These are phyloP conservation scores for Melanotaenia trifasciata DNA, from an alignment of 2,797 vertebrate genomes.

Conservation along the genomic window DNA sequence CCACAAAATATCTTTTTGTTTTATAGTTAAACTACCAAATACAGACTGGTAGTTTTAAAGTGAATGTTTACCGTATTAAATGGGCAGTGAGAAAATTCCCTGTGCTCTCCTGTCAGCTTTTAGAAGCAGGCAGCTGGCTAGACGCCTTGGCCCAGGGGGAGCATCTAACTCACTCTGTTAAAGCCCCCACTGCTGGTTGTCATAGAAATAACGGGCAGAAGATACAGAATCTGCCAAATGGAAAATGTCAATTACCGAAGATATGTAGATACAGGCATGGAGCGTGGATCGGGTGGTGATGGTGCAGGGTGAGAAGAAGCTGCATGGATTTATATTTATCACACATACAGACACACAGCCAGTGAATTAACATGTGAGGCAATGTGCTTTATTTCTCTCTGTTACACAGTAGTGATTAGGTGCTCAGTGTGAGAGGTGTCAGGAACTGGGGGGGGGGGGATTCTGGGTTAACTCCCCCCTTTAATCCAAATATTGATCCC, in stretches of 20 bases:
- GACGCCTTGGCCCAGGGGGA: constrained; percentile 82
- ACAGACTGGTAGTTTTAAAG: constrained; percentile 39
- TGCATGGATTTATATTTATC: constrained; percentile 26
- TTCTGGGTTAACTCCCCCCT: constrained; percentile 56
- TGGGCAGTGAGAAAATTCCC: constrained; percentile 43
- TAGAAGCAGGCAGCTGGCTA: constrained; percentile 40
- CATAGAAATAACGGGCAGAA: constrained; percentile 86
- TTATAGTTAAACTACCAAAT: constrained; percentile 36
- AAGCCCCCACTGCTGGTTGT: constrained; percentile 82
- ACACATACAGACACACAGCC: constrained; percentile 11
- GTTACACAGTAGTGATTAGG: constrained; percentile 34
- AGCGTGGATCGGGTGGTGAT: constrained; percentile 2
- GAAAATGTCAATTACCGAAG: constrained; percentile 88
- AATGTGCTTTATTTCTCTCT: constrained; percentile 19
- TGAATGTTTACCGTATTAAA: constrained; percentile 65
- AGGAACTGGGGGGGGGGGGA: constrained; percentile 6
- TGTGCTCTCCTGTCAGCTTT: constrained; percentile 55
- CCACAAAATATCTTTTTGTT: constrained; percentile 1
- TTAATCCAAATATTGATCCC: constrained; percentile 79
- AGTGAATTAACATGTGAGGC: constrained; percentile 7
- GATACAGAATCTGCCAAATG: constrained; percentile 86
- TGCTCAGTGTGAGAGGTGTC: constrained; percentile 35
- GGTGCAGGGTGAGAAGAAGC: not conserved
- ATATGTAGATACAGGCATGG: constrained; percentile 69
- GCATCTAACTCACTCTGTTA: constrained; percentile 78